Conservation (phyloP, 2,888 invertebrate genomes). For the Calephelis perditalis region DNA sequence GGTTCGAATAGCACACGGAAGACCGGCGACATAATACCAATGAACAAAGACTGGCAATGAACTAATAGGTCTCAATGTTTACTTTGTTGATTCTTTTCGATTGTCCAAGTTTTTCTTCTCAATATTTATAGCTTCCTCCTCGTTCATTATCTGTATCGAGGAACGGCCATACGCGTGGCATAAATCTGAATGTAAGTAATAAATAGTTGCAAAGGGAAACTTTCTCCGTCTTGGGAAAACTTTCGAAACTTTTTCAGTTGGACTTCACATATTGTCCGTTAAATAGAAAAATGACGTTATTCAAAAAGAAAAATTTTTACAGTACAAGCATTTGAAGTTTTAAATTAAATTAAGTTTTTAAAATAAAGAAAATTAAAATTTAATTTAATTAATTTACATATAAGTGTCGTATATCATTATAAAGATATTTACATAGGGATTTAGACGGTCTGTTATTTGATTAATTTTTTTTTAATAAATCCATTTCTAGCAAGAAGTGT, state of each 20-base stretch:
- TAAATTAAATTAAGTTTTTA: too few species aligned
- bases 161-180: conserved; percentile 47
- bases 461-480: too few species aligned
- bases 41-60: conserved; percentile 42
- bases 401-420: too few species aligned
- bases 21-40: conserved; percentile 44
- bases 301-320: too few species aligned
- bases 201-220: conserved; percentile 50
- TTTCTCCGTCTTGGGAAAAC: conserved; percentile 50
- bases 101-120: conserved; percentile 69
- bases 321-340: too few species aligned
- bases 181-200: conserved; percentile 74
- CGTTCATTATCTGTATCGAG: conserved; percentile 75
- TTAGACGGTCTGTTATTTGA: too few species aligned
- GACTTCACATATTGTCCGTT: neutral
- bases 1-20: conserved; percentile 67
- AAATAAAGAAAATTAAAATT: too few species aligned
- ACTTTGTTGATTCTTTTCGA: conserved; percentile 58
- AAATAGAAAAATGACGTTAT: too few species aligned
- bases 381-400: too few species aligned
- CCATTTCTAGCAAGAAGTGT: too few species aligned
- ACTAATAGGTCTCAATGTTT: conserved; percentile 56
- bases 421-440: too few species aligned
- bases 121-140: conserved; percentile 77
- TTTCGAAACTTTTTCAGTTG: conserved; percentile 42